Evolutionary conservation across 2,797 vertebrate genomes (phyloP), one percentile per base, ranked within the genome.

Genomic region (Pseudotriccus pelzelni): DNA sequence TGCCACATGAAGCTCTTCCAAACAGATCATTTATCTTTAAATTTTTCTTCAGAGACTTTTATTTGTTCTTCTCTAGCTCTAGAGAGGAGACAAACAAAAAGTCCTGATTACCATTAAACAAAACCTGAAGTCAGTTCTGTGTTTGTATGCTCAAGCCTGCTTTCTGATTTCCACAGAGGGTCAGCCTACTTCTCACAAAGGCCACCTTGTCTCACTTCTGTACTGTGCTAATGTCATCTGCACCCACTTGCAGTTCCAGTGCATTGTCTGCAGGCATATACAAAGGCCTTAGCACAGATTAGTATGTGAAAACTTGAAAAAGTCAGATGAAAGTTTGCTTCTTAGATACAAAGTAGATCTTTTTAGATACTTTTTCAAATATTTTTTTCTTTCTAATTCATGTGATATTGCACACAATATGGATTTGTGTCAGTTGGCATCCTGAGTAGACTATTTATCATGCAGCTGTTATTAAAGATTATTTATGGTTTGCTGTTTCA

Each of bases 381-480:
- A 52, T 34, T 43, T 75, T 62, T 81, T 15, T 1, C 37, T 7
- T 77, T 73, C 36, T 84, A 69, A 47, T 75, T 80, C 87, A 83
- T 70, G 52, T 92, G 75, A 83, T 59, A 17, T 24, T 75, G 22
- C 18, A 44, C 12, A 68, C 24, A 87, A 25, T 72, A 62, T n/a
- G 23, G 23, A 56, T 78, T 91, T 91, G 21, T 87, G 28, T 76
- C 32, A 87, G 16, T 8, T 75, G 28, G 15, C 36, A 14, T 83
- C 25, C 30, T 56, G 55, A 79, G 18, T 13, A 85, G 68, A 21
- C 22, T 80, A 5, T 50, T 89, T 86, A 25, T 72, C 34, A 24
- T 41, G 30, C n/a, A 88, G 17, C n/a, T 56, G 30, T 76, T 83
- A 75, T 72, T 93, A 77, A 75, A 53, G 64, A 47, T n/a, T 85